Percentiles rank a stretch among this genome's conserved stretches.
phyloP scores from a whole-genome alignment of 2,113 vertebrate species.

The Notothenia rossii region DNA sequence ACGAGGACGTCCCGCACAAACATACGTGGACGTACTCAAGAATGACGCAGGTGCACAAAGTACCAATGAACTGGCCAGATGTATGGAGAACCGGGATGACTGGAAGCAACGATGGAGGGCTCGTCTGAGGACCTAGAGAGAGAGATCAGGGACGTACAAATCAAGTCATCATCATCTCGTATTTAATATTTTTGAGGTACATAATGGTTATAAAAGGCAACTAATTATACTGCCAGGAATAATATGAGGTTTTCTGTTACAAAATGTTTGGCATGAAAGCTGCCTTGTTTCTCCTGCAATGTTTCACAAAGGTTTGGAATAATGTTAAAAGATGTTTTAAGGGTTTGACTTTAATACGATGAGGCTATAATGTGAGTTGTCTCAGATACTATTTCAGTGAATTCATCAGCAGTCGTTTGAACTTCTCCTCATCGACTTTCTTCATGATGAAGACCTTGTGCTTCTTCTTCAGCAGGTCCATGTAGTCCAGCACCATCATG shows the following conservation, averaged over 20 bases:
- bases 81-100: too few relatives aligned
- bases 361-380: too few relatives aligned
- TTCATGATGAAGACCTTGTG: constrained; percentile 80
- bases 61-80: too few relatives aligned
- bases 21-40: too few relatives aligned
- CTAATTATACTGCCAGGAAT: background rate
- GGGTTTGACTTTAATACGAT: too few relatives aligned
- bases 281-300: background rate
- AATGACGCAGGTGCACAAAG: too few relatives aligned
- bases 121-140: too few relatives aligned
- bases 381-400: constrained; percentile 67
- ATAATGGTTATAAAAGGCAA: background rate
- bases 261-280: too few relatives aligned
- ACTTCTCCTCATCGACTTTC: constrained; percentile 75
- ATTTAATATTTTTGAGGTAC: background rate
- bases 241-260: too few relatives aligned
- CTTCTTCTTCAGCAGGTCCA: constrained; percentile 73
- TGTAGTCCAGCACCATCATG: constrained; percentile 83
- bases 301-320: background rate
- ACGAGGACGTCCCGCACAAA: too few relatives aligned
- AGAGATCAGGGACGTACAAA: background rate
- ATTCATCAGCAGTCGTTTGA: constrained; percentile 76
- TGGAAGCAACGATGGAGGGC: too few relatives aligned
- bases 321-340: too few relatives aligned
- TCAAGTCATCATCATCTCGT: background rate